Conservation (phyloP, 2,113 vertebrate genomes). For the Rynchops niger region DNA sequence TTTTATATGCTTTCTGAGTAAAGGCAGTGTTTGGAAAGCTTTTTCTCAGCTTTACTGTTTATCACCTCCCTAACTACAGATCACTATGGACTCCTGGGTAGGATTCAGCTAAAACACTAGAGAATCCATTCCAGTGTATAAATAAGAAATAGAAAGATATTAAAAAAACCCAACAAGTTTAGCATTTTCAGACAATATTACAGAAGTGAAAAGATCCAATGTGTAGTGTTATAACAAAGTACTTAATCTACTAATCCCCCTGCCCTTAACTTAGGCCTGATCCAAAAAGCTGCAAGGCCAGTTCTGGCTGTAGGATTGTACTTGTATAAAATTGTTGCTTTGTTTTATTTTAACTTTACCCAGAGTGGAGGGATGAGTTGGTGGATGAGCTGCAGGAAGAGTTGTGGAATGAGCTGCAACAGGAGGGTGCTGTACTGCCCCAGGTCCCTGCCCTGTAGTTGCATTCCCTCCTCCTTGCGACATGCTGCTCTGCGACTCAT, state of each 20-base stretch:
- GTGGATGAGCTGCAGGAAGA: conserved; percentile 70
- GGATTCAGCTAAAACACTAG: not conserved
- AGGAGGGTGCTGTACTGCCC: conserved; percentile 79
- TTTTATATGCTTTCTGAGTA: not conserved
- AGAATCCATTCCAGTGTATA: not conserved
- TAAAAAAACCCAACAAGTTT: not conserved
- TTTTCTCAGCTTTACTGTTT: not conserved
- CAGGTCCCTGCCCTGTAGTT: conserved; percentile 75
- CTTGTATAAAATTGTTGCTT: not conserved
- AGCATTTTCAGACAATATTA: not conserved
- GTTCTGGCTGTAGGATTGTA: not conserved
- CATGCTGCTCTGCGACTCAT: conserved; percentile 84
- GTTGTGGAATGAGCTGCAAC: conserved; percentile 81
- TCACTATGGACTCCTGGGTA: not conserved
- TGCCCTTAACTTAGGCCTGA: not conserved
- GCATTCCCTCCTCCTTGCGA: conserved; percentile 73
- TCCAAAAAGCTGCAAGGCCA: not conserved
- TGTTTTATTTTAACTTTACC: conserved; percentile 31
- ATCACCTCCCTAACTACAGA: not conserved
- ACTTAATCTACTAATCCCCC: not conserved
- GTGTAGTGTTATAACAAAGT: not conserved
- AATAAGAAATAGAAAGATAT: not conserved
- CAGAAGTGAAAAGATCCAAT: not conserved
- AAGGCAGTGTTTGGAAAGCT: not conserved
- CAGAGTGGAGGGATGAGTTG: conserved; percentile 50